These are phyloP conservation scores for Clanis bilineata DNA, from an alignment of 2,888 invertebrate genomes.

Conservation along the genomic window DNA sequence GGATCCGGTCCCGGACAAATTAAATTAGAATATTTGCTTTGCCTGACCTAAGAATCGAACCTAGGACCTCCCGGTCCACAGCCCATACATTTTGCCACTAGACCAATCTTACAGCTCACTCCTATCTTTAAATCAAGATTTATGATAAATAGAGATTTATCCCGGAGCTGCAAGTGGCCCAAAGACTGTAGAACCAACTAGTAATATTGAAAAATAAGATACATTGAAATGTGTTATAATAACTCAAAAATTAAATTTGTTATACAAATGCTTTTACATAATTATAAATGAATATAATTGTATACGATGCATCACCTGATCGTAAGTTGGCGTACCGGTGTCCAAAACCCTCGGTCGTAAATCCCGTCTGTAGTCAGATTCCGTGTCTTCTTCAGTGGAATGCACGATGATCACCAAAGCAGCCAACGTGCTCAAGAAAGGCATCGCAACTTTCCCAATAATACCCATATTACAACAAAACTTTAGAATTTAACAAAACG, in stretches of 20 bases:
- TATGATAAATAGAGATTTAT: too few species aligned
- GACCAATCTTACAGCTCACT: too few species aligned
- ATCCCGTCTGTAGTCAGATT: constrained; percentile 53
- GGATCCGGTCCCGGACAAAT: too few species aligned
- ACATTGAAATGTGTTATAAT: too few species aligned
- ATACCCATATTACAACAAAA: constrained; percentile 71
- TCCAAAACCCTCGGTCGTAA: constrained; percentile 57
- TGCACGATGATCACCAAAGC: constrained; percentile 75
- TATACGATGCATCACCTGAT: constrained; percentile 45
- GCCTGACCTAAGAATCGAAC: too few species aligned
- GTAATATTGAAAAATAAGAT: too few species aligned
- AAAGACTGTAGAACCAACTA: too few species aligned
- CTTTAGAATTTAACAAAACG: constrained; percentile 32
- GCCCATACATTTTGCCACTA: too few species aligned
- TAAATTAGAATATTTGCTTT: too few species aligned
- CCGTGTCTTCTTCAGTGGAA: constrained; percentile 67
- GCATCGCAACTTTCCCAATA: constrained; percentile 63
- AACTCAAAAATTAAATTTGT: background rate
- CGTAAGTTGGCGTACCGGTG: constrained; percentile 48
- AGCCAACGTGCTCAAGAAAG: constrained; percentile 73
- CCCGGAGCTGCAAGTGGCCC: too few species aligned
- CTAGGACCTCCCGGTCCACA: too few species aligned
- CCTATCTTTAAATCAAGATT: too few species aligned
- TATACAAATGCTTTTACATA: background rate
- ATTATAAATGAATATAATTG: background rate